Evolutionary conservation across 2,797 vertebrate genomes (phyloP).

Genomic region (Carduelis carduelis): DNA sequence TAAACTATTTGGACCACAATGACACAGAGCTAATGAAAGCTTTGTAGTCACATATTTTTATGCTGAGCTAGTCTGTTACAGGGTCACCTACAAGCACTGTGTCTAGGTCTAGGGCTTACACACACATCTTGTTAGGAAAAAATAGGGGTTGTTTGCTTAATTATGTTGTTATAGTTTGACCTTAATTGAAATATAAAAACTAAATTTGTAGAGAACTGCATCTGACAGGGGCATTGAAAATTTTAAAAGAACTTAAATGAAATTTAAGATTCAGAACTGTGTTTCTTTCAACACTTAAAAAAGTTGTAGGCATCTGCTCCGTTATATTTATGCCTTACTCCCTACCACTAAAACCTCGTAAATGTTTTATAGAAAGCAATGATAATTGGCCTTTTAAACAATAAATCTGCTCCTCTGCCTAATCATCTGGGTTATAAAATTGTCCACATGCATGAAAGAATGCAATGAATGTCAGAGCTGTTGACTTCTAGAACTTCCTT

Average conservation of each 20-base stretch:
- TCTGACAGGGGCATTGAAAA: background rate
- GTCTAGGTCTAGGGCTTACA: background rate
- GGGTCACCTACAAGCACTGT: background rate
- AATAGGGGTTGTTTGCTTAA: background rate
- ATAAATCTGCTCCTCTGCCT: background rate
- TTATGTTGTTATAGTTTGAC: background rate
- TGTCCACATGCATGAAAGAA: constrained; percentile 31
- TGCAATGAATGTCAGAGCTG: constrained; percentile 43
- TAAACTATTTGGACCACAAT: background rate
- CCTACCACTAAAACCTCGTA: background rate
- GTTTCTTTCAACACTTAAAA: background rate
- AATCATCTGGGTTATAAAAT: constrained; percentile 24
- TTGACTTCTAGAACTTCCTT: constrained; percentile 50
- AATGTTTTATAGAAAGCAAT: background rate
- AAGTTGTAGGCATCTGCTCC: background rate
- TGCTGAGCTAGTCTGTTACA: background rate
- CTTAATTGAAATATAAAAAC: background rate
- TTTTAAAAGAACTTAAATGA: background rate
- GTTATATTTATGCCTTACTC: background rate
- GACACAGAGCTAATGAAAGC: background rate
- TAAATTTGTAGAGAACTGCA: background rate
- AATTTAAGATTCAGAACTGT: background rate
- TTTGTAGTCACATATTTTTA: background rate
- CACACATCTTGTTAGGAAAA: background rate
- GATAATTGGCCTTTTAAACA: background rate